Percentiles rank a stretch among this genome's conserved stretches.
Conservation (phyloP, 2,888 invertebrate genomes). For the Linyphia triangularis region DNA sequence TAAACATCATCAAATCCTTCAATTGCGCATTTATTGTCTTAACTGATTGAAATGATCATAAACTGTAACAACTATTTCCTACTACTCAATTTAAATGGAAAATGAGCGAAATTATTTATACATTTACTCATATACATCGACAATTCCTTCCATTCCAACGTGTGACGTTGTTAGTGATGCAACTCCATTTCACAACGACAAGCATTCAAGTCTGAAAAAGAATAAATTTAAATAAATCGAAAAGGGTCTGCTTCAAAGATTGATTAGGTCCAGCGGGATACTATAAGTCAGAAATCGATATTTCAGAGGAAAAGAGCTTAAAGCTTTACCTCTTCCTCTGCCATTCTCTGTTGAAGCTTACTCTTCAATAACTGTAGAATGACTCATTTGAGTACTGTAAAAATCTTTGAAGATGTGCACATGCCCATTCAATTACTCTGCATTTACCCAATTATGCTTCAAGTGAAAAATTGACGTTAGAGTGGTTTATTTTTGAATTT, state of each 20-base stretch:
- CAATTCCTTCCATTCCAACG: background rate
- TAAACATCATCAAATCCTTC: too few relatives aligned
- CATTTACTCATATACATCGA: background rate
- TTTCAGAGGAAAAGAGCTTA: background rate
- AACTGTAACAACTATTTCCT: too few relatives aligned
- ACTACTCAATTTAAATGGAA: too few relatives aligned
- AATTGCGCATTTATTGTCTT: too few relatives aligned
- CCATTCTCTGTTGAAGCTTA: background rate
- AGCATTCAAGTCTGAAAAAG: background rate
- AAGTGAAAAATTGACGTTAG: background rate
- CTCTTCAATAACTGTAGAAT: background rate
- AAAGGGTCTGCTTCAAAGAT: conserved; percentile 21
- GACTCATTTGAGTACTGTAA: conserved; percentile 25
- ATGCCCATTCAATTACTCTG: background rate
- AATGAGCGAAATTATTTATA: too few relatives aligned
- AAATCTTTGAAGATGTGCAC: conserved; percentile 1
- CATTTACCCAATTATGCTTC: background rate
- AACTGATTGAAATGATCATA: too few relatives aligned
- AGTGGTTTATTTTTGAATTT: background rate
- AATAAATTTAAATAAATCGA: conserved; percentile 40
- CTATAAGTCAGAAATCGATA: conserved; percentile 14
- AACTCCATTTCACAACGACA: background rate
- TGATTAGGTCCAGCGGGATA: conserved; percentile 35
- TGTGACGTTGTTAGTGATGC: background rate
- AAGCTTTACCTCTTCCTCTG: too few relatives aligned